Conservation (phyloP, 2,888 invertebrate species). For the Choreutis nemorana region DNA sequence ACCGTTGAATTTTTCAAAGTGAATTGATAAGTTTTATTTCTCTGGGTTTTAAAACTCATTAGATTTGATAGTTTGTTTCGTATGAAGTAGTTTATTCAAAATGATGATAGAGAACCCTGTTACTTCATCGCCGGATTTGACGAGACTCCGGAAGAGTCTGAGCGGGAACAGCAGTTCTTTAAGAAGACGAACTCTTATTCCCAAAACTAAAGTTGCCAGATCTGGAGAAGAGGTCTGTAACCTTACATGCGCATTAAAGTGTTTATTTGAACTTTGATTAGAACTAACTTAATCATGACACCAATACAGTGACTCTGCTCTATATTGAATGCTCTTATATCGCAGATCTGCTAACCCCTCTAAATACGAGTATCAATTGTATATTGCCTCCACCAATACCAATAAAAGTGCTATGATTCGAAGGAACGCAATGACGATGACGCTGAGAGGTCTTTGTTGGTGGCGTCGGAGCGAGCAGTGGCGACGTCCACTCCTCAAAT, state of each 20-base stretch:
- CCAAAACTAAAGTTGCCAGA: constrained; percentile 23
- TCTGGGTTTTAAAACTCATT: too few relatives aligned
- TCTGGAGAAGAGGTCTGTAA: constrained; percentile 34
- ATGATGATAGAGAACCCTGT: constrained; percentile 39
- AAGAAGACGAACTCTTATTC: constrained; percentile 39
- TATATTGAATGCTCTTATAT: background rate
- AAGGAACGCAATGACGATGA: constrained; percentile 68
- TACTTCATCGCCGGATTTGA: constrained; percentile 31
- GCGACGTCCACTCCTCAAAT: constrained; percentile 41
- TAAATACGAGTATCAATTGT: background rate
- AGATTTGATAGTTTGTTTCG: too few relatives aligned
- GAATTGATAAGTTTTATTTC: too few relatives aligned
- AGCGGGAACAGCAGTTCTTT: constrained; percentile 45
- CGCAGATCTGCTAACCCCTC: background rate
- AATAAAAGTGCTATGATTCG: constrained; percentile 10
- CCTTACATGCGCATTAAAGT: background rate
- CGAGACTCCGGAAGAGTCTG: constrained; percentile 29
- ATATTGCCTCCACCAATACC: background rate
- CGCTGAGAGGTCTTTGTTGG: constrained; percentile 61
- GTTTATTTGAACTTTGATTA: constrained; percentile 1
- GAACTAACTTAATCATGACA: background rate
- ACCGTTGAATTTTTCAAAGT: too few relatives aligned
- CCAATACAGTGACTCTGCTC: background rate
- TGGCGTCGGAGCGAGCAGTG: constrained; percentile 49
- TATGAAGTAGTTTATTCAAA: constrained; percentile 3